Evolutionary conservation across 2,888 invertebrate species (phyloP).

Genomic region (Mesochorus sp.): DNA sequence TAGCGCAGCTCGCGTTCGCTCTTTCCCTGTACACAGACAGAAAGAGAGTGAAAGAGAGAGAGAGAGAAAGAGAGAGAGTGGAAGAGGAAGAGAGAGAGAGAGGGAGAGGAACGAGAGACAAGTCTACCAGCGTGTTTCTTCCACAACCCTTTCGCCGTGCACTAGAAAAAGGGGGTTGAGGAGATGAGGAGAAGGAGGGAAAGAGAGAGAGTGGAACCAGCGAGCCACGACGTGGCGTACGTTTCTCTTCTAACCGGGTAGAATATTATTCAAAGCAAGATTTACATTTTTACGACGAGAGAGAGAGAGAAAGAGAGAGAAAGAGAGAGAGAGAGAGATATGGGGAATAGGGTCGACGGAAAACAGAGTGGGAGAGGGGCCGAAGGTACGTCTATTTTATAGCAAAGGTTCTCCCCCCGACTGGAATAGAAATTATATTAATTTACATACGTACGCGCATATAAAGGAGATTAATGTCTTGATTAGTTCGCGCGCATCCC

Average conservation of each 20-base stretch:
- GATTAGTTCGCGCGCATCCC: conserved; percentile 74
- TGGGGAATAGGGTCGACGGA: not conserved
- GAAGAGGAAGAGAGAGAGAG: not conserved
- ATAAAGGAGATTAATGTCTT: conserved; percentile 76
- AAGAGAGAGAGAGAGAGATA: not conserved
- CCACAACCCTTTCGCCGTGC: not conserved
- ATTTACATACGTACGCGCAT: conserved; percentile 74
- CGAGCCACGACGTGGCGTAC: conserved; percentile 51
- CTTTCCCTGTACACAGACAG: not conserved
- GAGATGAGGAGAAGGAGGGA: not conserved
- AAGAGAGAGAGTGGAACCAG: not conserved
- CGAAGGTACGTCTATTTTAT: conserved; percentile 68
- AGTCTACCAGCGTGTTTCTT: conserved; percentile 21
- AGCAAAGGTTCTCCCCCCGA: conserved; percentile 70
- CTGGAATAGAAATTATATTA: conserved; percentile 76
- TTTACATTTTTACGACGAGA: conserved; percentile 78
- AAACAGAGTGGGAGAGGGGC: not conserved
- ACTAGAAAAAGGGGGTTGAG: not conserved
- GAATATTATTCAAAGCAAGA: conserved; percentile 77
- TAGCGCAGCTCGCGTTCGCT: conserved; percentile 3
- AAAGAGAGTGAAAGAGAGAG: too few relatives aligned
- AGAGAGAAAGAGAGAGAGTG: too few relatives aligned
- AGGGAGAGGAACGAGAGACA: not conserved
- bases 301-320: conserved; percentile 9
- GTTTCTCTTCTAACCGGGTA: conserved; percentile 61